These are phyloP conservation scores for Xyrichtys novacula DNA, from an alignment of 2,797 vertebrate genomes.

Conservation along the genomic window DNA sequence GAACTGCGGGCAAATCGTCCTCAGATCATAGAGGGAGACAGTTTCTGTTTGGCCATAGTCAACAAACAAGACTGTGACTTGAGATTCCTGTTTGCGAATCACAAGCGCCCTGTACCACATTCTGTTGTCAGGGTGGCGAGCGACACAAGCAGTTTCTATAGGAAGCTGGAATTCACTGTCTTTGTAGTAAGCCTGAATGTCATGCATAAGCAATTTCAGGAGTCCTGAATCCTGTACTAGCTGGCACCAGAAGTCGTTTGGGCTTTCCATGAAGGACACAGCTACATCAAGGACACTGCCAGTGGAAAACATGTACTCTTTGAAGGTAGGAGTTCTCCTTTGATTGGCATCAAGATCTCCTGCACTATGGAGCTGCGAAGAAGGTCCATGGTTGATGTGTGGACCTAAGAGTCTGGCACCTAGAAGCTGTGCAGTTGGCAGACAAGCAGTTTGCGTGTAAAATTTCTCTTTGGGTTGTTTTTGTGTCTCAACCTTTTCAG, in stretches of 20 bases:
- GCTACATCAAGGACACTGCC: slow-evolving; percentile 90
- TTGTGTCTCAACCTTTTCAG: slow-evolving; percentile 71
- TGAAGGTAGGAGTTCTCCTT: slow-evolving; percentile 62
- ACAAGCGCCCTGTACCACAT: slow-evolving; percentile 94
- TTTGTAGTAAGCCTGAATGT: slow-evolving; percentile 89
- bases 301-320: slow-evolving; percentile 87
- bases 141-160: slow-evolving; percentile 86
- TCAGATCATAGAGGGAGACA: slow-evolving; percentile 84
- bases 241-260: slow-evolving; percentile 96
- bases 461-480: slow-evolving; percentile 41
- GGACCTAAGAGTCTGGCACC: slow-evolving; percentile 7
- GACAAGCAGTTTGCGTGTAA: slow-evolving; percentile 14
- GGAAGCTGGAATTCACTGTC: slow-evolving; percentile 74
- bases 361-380: slow-evolving; percentile 29
- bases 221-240: slow-evolving; percentile 74
- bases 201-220: slow-evolving; percentile 87
- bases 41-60: slow-evolving; percentile 91
- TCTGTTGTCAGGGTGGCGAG: slow-evolving; percentile 84
- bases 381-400: slow-evolving; percentile 5
- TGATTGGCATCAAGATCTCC: slow-evolving; percentile 28
- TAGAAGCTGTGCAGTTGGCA: slow-evolving; percentile 18
- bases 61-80: slow-evolving; percentile 88
- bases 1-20: slow-evolving; percentile 84
- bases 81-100: slow-evolving; percentile 71
- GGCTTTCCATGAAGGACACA: slow-evolving; percentile 88